A percentile compares a stretch with the other conserved stretches of the same genome.
phyloP scores from a whole-genome alignment of 2,888 invertebrate genomes.

The Tetramorium bicarinatum region DNA sequence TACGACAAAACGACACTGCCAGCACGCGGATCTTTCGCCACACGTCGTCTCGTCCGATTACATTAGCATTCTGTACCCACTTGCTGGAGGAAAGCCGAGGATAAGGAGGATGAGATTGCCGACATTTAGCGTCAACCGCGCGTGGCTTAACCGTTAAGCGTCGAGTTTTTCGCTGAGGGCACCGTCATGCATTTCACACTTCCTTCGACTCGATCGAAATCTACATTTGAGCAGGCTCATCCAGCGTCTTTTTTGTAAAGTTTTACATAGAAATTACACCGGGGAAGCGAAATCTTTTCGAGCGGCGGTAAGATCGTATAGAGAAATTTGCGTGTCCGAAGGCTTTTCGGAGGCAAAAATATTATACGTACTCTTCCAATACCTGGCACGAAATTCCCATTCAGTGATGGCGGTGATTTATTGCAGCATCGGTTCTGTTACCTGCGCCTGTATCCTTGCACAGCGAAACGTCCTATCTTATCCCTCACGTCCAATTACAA shows the following conservation, averaged over 20 bases:
- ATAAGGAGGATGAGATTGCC: conserved; percentile 12
- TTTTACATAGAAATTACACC: conserved; percentile 16
- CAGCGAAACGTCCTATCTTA: conserved; percentile 24
- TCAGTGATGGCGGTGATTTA: conserved; percentile 13
- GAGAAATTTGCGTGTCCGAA: neutral
- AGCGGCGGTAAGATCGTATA: neutral
- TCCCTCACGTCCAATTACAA: neutral
- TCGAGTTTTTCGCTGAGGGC: conserved; percentile 1
- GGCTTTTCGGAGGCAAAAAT: neutral
- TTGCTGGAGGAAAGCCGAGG: conserved; percentile 27
- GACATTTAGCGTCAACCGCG: conserved; percentile 35
- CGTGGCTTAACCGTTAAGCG: conserved; percentile 17
- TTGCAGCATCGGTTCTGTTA: conserved; percentile 9
- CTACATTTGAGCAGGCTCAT: conserved; percentile 15
- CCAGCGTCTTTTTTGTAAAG: conserved; percentile 30
- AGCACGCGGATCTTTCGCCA: conserved; percentile 72
- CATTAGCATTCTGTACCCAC: conserved; percentile 23
- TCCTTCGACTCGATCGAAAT: neutral
- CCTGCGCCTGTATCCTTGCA: neutral
- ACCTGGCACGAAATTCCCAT: conserved; percentile 10
- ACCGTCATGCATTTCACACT: conserved; percentile 6
- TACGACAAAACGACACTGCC: conserved; percentile 72
- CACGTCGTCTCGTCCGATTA: conserved; percentile 61
- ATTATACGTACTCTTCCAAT: conserved; percentile 31
- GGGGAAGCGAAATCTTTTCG: neutral